phyloP scores from a whole-genome alignment of 2,797 vertebrate genomes.

The Phataginus tetradactyla region DNA sequence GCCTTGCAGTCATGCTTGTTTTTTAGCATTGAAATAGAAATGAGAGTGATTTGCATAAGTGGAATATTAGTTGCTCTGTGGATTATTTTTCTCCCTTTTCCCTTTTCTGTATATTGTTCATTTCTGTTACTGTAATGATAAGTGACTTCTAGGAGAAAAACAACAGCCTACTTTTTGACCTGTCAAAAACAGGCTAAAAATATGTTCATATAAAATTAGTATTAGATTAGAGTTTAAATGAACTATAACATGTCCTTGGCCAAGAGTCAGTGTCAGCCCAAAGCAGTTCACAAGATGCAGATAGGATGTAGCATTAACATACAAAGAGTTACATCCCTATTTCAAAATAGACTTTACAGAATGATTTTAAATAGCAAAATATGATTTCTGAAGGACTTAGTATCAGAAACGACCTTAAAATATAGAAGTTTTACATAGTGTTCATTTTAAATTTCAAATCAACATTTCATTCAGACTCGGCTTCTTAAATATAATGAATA shows the following conservation, averaged over 20 bases:
- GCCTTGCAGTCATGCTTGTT: conserved; percentile 11
- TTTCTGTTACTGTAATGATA: conserved; percentile 71
- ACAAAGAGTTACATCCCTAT: neutral
- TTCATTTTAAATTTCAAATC: neutral
- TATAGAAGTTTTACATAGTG: neutral
- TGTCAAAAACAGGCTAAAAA: conserved; percentile 51
- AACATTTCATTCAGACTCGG: neutral
- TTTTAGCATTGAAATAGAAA: conserved; percentile 64
- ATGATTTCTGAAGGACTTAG: neutral
- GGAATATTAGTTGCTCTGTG: conserved; percentile 61
- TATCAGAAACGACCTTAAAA: neutral
- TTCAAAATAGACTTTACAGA: neutral
- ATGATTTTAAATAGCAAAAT: neutral
- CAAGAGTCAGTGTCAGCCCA: neutral
- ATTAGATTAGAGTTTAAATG: conserved; percentile 48
- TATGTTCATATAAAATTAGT: conserved; percentile 47
- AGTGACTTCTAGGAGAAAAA: conserved; percentile 55
- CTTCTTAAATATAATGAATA: neutral
- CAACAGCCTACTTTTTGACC: conserved; percentile 48
- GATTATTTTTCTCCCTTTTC: conserved; percentile 62
- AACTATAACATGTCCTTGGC: conserved; percentile 12
- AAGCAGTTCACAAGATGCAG: neutral
- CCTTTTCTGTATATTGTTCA: conserved; percentile 31
- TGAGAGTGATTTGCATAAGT: conserved; percentile 73
- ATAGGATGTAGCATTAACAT: neutral